Conservation (phyloP, 2,797 vertebrate species). For the Pangasius sanitwongsei region DNA sequence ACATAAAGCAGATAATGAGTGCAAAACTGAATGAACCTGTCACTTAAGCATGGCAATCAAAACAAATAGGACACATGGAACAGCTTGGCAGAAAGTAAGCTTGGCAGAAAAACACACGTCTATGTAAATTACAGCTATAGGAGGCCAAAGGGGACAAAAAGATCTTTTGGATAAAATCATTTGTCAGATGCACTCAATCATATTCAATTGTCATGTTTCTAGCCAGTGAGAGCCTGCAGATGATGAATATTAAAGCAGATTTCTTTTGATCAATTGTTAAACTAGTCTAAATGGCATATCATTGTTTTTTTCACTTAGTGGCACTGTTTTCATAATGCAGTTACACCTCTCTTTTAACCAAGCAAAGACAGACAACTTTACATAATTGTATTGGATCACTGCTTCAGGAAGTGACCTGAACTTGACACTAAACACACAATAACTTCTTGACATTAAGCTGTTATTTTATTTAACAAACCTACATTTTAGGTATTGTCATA, state of each 20-base stretch:
- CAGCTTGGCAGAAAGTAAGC: neutral
- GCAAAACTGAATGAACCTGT: neutral
- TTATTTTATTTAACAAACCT: neutral
- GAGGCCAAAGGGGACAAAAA: too few species aligned
- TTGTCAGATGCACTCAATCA: neutral
- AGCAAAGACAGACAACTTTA: neutral
- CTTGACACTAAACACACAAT: neutral
- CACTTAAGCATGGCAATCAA: neutral
- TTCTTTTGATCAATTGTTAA: neutral
- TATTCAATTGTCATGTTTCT: neutral
- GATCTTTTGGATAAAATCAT: neutral
- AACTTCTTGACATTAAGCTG: neutral
- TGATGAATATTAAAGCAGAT: neutral
- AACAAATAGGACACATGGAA: neutral
- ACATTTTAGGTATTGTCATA: neutral
- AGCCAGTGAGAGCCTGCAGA: too few species aligned
- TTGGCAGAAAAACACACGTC: neutral
- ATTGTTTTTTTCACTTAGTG: too few species aligned
- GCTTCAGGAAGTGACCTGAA: neutral
- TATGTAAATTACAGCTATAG: neutral
- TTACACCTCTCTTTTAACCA: neutral
- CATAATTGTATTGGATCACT: neutral
- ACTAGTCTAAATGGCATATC: neutral
- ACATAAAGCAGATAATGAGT: neutral
- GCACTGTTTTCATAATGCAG: neutral